These are phyloP conservation scores for Heliopora coerulea DNA, from an alignment of 92 coral and sea anemone species.

Conservation along the genomic window DNA sequence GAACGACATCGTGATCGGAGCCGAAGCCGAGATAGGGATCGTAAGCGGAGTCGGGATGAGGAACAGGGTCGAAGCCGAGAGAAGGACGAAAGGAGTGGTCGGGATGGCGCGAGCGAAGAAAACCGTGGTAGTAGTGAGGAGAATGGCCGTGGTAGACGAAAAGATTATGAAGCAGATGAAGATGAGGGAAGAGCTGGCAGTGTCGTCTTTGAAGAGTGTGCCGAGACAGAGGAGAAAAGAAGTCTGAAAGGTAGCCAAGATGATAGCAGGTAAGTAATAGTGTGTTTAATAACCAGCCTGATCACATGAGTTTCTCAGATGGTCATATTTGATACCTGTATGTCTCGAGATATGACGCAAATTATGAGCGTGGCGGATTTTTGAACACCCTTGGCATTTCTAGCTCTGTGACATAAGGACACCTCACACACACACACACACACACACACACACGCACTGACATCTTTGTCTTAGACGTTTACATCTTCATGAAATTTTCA, in stretches of 20 bases:
- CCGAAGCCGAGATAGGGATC: constrained; percentile 49
- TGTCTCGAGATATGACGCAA: too few relatives aligned
- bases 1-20: constrained; percentile 31
- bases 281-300: background rate
- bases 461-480: too few relatives aligned
- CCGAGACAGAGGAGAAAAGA: constrained; percentile 31
- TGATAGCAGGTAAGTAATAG: constrained; percentile 29
- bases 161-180: constrained; percentile 10
- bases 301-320: background rate
- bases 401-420: too few relatives aligned
- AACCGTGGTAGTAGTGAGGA: constrained; percentile 58
- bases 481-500: too few relatives aligned
- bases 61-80: constrained; percentile 51
- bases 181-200: constrained; percentile 52
- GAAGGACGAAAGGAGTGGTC: constrained; percentile 53
- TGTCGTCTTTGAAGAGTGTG: constrained; percentile 1
- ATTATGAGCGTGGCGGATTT: too few relatives aligned
- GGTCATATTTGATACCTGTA: too few relatives aligned
- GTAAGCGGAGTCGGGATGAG: constrained; percentile 48
- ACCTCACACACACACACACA: too few relatives aligned
- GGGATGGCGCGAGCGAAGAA: too few relatives aligned
- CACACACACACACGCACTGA: too few relatives aligned
- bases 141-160: constrained; percentile 28
- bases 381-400: too few relatives aligned
- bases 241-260: constrained; percentile 47